These are phyloP conservation scores for Timema cristinae DNA, from an alignment of 2,888 invertebrate species.

Conservation along the genomic window DNA sequence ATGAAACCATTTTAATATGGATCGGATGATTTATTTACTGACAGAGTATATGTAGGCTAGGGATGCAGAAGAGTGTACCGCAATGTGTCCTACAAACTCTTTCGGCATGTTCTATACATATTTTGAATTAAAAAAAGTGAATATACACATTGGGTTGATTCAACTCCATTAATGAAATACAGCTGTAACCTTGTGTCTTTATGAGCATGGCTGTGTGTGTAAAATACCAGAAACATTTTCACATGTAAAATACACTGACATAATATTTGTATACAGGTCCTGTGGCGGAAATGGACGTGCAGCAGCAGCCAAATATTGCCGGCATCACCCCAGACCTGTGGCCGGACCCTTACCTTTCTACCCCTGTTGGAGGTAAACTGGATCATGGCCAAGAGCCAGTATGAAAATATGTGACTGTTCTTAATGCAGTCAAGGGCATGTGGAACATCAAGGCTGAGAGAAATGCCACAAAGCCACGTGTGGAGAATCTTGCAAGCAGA, in stretches of 20 bases:
- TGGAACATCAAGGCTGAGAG: neutral
- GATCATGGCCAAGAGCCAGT: neutral
- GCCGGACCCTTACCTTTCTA: neutral
- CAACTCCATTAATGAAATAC: no score
- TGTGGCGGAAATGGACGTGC: neutral
- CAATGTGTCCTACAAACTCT: no score
- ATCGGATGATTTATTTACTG: no score
- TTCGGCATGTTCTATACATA: no score
- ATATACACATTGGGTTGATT: no score
- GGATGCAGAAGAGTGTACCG: no score
- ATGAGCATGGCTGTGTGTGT: neutral
- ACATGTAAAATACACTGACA: neutral
- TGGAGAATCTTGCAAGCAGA: neutral
- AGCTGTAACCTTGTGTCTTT: neutral
- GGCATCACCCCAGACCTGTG: neutral
- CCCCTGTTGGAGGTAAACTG: neutral
- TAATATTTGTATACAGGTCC: neutral
- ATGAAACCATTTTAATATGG: no score
- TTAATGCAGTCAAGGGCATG: constrained; percentile 5
- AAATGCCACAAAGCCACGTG: neutral
- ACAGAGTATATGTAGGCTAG: no score
- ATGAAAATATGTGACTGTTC: neutral
- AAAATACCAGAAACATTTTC: neutral
- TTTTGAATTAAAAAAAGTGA: no score
- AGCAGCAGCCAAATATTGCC: neutral